Evolutionary conservation across 2,888 invertebrate genomes (phyloP), one percentile per base, ranked within the genome.

Genomic region (Tetragonisca angustula): DNA sequence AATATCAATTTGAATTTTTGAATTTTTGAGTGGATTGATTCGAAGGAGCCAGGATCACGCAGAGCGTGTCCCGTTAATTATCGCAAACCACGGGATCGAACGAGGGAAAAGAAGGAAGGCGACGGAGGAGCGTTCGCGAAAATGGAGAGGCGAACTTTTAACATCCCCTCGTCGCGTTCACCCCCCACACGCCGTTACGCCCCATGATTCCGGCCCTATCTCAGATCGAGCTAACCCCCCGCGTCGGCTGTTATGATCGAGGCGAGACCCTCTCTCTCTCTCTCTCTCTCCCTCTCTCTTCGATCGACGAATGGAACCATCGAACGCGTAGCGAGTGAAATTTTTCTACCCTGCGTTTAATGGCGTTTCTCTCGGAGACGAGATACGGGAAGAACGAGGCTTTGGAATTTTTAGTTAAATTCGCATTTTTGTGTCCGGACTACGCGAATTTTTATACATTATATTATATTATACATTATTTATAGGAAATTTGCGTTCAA

Each of bases 101-200:
- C 21, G 65, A 32, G 50, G 17, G n/a, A 61, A 24, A 71, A 50
- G 32, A n/a, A 73, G 68, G 24, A 70, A 77, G 43, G 64, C 36
- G 56, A 50, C 72, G 68, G 76, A 85, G 86, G 88, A 89, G 90
- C 89, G 90, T 89, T 91, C 91, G 89, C 91, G 91, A 92, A 90
- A 89, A 91, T 86, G 90, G 89, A 89, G 91, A 92, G 91, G 91
- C 90, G 90, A 91, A 92, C 88, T 75, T 83, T 83, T 62, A 59
- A 86, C 86, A 85, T 83, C 88, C 86, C 81, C 83, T 86, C 72
- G 78, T 70, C 56, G 61, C 62, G 36, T 64, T 54, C 69, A 65
- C 75, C 76, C 84, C 84, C 76, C 64, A 43, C 43, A 43, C 68
- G 43, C n/a, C 69, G 76, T 84, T 84, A 86, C 86, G 79, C 84